phyloP scores from a whole-genome alignment of 64 coral and sea anemone species.

The Orbicella faveolata region DNA sequence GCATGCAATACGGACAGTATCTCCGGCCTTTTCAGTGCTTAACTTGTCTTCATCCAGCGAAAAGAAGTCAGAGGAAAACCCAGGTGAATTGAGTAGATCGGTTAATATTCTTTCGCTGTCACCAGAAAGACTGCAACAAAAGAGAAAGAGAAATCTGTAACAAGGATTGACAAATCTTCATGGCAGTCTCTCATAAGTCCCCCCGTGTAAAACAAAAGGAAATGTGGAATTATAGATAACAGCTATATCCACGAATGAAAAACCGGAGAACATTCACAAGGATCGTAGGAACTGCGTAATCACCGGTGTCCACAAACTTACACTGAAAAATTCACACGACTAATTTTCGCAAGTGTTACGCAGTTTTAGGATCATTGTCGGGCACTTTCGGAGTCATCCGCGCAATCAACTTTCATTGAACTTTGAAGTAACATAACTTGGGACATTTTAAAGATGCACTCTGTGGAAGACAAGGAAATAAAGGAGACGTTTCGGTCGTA shows the following conservation, averaged over 20 bases:
- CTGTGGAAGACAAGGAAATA: not conserved
- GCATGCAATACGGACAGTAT: conserved; percentile 24
- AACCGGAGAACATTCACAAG: too few relatives aligned
- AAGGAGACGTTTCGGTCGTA: not conserved
- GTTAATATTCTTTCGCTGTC: not conserved
- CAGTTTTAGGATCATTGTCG: not conserved
- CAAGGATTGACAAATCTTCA: not conserved
- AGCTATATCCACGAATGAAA: too few relatives aligned
- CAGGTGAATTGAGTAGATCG: not conserved
- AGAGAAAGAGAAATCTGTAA: not conserved
- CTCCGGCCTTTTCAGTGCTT: not conserved
- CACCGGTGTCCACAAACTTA: too few relatives aligned
- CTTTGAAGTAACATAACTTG: not conserved
- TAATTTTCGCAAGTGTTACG: too few relatives aligned
- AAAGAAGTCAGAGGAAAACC: conserved; percentile 50
- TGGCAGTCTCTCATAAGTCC: not conserved
- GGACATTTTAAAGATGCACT: not conserved
- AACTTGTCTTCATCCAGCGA: not conserved
- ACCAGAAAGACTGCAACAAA: not conserved
- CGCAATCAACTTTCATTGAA: too few relatives aligned
- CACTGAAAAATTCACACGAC: too few relatives aligned
- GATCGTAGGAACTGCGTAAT: too few relatives aligned
- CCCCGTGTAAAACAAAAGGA: too few relatives aligned
- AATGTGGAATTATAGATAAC: too few relatives aligned
- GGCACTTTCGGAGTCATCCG: not conserved